A percentile compares a stretch with the other conserved stretches of the same genome.
These are phyloP conservation scores for Cataglyphis cursor DNA, from an alignment of 2,888 invertebrate species.

Conservation along the genomic window DNA sequence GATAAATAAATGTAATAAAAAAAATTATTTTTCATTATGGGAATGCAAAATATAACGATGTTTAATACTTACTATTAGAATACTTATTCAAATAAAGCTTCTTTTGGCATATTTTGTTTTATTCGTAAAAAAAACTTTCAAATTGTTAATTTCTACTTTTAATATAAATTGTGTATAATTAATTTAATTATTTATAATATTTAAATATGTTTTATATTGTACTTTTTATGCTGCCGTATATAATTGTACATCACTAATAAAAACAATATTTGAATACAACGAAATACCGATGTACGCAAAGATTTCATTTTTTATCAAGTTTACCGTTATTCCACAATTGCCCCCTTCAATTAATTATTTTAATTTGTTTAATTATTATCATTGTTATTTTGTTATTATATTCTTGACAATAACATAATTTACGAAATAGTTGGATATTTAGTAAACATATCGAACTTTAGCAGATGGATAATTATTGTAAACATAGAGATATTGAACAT, in stretches of 20 bases:
- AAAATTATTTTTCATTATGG: background rate
- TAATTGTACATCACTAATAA: too few relatives aligned
- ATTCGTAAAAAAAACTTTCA: background rate
- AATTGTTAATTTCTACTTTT: background rate
- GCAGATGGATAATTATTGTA: conserved; percentile 16
- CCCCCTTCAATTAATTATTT: background rate
- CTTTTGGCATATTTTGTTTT: background rate
- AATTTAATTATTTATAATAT: background rate
- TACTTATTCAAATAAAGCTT: background rate
- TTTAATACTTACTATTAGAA: background rate
- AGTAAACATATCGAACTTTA: conserved; percentile 9
- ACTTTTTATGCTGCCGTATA: too few relatives aligned
- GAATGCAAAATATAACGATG: background rate
- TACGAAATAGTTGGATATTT: background rate
- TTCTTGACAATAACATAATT: conserved; percentile 14
- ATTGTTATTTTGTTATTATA: background rate
- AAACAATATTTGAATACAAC: background rate
- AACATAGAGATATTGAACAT: conserved; percentile 26
- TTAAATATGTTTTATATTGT: background rate
- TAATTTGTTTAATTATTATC: background rate
- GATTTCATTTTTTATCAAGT: background rate
- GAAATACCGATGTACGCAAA: background rate
- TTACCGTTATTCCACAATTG: background rate
- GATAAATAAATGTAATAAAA: background rate
- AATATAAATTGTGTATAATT: background rate